These are phyloP conservation scores for Aromia moschata DNA, from an alignment of 2,888 invertebrate species.

Conservation along the genomic window DNA sequence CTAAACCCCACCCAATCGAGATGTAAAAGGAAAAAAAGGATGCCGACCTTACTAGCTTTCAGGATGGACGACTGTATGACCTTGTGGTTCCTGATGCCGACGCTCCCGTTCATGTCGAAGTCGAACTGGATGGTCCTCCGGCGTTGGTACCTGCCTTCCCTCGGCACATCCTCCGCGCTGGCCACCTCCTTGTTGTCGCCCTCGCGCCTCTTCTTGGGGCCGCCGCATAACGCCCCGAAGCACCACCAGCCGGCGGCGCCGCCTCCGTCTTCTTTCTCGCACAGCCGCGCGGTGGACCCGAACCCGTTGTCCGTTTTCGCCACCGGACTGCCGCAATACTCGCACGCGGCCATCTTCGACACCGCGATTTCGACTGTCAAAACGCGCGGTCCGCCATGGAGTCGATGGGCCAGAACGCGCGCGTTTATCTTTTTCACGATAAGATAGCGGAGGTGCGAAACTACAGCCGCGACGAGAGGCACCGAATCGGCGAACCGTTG, in stretches of 20 bases:
- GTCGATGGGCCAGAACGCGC: constrained; percentile 35
- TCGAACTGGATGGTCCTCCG: constrained; percentile 51
- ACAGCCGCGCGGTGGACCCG: constrained; percentile 25
- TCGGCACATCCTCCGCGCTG: constrained; percentile 21
- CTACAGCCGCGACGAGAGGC: not conserved
- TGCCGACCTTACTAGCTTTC: constrained; percentile 28
- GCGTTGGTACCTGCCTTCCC: constrained; percentile 43
- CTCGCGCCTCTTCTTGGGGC: constrained; percentile 17
- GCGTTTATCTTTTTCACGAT: no score
- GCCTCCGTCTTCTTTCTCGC: constrained; percentile 26
- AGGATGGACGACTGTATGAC: constrained; percentile 39
- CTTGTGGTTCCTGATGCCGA: constrained; percentile 33
- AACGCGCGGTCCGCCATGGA: constrained; percentile 28
- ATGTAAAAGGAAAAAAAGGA: no score
- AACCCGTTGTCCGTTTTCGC: constrained; percentile 29
- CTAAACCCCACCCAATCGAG: no score
- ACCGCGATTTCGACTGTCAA: constrained; percentile 9
- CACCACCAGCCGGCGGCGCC: constrained; percentile 40
- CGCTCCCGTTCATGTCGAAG: constrained; percentile 37
- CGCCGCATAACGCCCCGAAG: constrained; percentile 39
- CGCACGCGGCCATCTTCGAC: constrained; percentile 40
- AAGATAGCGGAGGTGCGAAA: constrained; percentile 25
- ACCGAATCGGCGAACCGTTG: not conserved
- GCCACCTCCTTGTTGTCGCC: constrained; percentile 15
- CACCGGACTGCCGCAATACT: constrained; percentile 41